phyloP scores from a whole-genome alignment of 2,888 invertebrate species.

The Tromatobia lineatoria region DNA sequence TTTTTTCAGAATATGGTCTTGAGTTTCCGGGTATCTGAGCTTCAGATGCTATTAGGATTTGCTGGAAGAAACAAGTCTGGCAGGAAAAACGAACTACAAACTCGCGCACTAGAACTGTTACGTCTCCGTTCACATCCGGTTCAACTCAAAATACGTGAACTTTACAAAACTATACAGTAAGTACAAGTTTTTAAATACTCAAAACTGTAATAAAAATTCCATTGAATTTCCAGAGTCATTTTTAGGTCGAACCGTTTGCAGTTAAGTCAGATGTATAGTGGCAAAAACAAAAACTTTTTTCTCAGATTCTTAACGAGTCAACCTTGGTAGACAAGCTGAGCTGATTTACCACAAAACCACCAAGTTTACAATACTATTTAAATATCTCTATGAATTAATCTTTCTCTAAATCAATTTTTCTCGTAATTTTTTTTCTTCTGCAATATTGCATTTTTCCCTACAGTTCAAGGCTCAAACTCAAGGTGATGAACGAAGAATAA shows the following conservation, averaged over 20 bases:
- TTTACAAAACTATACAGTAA: conserved; percentile 90
- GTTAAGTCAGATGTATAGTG: too few relatives aligned
- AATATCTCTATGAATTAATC: too few relatives aligned
- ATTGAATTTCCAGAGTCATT: not conserved
- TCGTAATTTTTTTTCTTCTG: too few relatives aligned
- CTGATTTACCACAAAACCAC: too few relatives aligned
- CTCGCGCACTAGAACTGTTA: conserved; percentile 90
- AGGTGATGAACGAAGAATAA: too few relatives aligned
- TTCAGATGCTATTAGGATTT: conserved; percentile 93
- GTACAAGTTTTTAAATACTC: conserved; percentile 73
- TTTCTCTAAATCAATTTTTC: too few relatives aligned
- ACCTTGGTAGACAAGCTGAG: too few relatives aligned
- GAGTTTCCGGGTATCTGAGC: conserved; percentile 93
- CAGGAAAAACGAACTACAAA: conserved; percentile 92
- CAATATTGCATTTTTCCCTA: too few relatives aligned
- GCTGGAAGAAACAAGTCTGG: conserved; percentile 93
- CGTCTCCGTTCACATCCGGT: conserved; percentile 88
- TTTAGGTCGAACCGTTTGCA: not conserved
- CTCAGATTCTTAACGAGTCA: too few relatives aligned
- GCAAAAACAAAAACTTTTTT: too few relatives aligned
- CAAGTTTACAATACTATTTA: too few relatives aligned
- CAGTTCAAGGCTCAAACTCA: too few relatives aligned
- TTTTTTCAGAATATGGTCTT: conserved; percentile 86
- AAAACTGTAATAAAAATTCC: not conserved
- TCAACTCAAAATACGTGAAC: conserved; percentile 89